Evolutionary conservation across 2,113 vertebrate species (phyloP), one percentile per base, ranked within the genome.

Genomic region (Xiphias gladius): DNA sequence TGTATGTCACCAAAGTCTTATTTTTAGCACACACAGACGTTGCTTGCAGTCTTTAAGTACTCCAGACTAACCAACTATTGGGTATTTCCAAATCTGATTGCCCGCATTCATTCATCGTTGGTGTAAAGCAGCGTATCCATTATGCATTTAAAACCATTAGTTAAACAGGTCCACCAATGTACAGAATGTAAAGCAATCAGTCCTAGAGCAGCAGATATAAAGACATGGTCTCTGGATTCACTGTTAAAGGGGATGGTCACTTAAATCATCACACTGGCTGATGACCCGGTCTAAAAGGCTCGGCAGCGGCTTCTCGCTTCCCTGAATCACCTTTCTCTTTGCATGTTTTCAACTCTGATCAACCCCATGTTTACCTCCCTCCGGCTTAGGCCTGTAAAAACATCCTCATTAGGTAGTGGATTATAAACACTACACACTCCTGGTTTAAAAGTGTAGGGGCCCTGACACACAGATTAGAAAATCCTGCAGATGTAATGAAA

Each of bases 331-430:
- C 17, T 50, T 73, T 57, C 46, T 80, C 2, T 73, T 16, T 28
- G 14, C 32, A 20, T 69, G 22, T 59, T 79, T 30, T 75, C 24
- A 59, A 2, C 20, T 64, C 22, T 63, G 8, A 50, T 43, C n/a
- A 46, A 63, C 54, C 50, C 46, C 10, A n/a, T 35, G 52, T 28
- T 76, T 30, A 35, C 35, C 35, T 73, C 55, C 59, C 26, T 70
- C 55, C 69, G 70, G 66, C 48, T 68, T 69, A 82, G 48, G 52
- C 61, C 66, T 79, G 55, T n/a, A 81, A 83, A 88, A 76, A 87
- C 70, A 48, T 85, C 66, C 61, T 79, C 75, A 62, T 58, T 54
- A 68, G 32, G 68, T 7, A 63, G 50, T 75, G 63, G 72, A 75
- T 89, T 82, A 73, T 13, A 41, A 85, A 75, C 62, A 66, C 26